Conservation (phyloP, 2,113 vertebrate genomes). For the Anseranas semipalmata region DNA sequence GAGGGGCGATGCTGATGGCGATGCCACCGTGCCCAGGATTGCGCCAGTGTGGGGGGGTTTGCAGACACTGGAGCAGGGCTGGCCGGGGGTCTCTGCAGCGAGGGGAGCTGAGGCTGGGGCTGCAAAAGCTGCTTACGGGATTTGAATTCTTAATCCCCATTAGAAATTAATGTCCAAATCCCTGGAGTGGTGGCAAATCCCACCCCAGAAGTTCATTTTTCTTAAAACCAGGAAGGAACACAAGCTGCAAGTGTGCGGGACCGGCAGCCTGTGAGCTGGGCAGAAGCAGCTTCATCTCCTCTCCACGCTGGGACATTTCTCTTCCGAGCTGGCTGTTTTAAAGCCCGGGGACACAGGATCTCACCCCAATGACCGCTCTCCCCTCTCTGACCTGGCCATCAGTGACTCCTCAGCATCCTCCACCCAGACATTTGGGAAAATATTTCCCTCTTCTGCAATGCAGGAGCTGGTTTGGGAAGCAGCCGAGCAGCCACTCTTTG, state of each 20-base stretch:
- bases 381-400: not conserved
- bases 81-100: not conserved
- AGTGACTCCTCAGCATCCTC: not conserved
- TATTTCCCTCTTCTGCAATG: not conserved
- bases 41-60: not conserved
- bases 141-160: conserved; percentile 63
- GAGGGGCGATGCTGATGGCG: not conserved
- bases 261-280: not conserved
- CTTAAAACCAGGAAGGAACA: not conserved
- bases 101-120: not conserved
- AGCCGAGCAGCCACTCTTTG: not conserved
- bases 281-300: not conserved
- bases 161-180: conserved; percentile 63
- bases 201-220: conserved; percentile 29
- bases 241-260: not conserved
- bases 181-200: conserved; percentile 47
- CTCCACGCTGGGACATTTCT: fast-evolving
- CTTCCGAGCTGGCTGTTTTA: not conserved
- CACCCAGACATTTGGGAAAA: not conserved
- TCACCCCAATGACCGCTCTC: fast-evolving
- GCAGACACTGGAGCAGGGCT: fast-evolving
- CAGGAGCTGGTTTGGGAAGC: not conserved
- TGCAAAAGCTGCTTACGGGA: conserved; percentile 66
- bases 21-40: fast-evolving
- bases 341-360: not conserved